Conservation (phyloP, 2,888 invertebrate genomes). For the Caenorhabditis sp. region DNA sequence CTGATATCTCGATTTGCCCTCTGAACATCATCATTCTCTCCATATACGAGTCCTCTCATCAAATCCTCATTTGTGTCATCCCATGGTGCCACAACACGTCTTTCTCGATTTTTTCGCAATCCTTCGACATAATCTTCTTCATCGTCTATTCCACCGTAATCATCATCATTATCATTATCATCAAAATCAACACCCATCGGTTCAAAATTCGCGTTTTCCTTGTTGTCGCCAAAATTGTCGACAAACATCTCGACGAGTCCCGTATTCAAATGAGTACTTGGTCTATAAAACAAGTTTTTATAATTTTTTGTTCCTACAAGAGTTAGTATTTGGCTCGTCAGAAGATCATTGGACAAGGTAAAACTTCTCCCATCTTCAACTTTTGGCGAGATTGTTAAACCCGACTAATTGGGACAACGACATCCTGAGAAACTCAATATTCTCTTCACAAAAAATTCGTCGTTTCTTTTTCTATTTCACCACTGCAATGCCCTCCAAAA, state of each 20-base stretch:
- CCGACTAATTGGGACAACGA: no score
- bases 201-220: background rate
- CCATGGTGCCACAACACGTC: conserved; percentile 8
- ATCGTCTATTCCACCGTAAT: conserved; percentile 10
- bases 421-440: no score
- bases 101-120: conserved; percentile 8
- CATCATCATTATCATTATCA: background rate
- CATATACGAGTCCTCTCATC: conserved; percentile 9
- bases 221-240: conserved; percentile 10
- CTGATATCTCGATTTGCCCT: conserved; percentile 11
- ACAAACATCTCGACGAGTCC: conserved; percentile 28
- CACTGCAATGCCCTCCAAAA: no score
- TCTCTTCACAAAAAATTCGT: no score
- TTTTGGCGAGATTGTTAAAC: no score
- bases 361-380: no score
- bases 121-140: conserved; percentile 19
- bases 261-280: conserved; percentile 25
- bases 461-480: no score
- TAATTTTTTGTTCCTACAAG: no score
- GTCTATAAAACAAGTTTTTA: background rate
- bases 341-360: no score
- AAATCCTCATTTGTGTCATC: conserved; percentile 14
- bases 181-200: conserved; percentile 11
- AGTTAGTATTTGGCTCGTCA: no score
- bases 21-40: conserved; percentile 19